phyloP scores from a whole-genome alignment of 2,797 vertebrate genomes.

The Ataeniobius toweri region DNA sequence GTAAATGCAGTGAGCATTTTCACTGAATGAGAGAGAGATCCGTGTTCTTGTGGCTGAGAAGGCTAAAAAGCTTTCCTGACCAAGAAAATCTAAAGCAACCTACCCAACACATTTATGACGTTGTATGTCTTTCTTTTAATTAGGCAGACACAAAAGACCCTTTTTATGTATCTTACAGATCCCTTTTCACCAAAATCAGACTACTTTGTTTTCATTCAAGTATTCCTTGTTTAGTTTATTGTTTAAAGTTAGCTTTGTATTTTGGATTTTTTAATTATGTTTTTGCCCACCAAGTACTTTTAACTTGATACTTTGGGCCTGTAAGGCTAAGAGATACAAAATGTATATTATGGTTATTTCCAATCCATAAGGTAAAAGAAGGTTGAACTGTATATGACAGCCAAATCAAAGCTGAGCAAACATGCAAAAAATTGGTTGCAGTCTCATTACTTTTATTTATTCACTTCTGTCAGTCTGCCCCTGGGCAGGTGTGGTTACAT shows the following conservation, averaged over 20 bases:
- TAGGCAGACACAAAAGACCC: neutral
- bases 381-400: too few species aligned
- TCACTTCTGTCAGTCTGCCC: too few species aligned
- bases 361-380: neutral
- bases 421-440: neutral
- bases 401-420: neutral
- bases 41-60: neutral
- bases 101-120: neutral
- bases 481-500: too few species aligned
- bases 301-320: neutral
- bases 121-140: neutral
- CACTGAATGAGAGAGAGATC: neutral
- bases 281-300: neutral
- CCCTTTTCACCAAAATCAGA: neutral
- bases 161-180: neutral
- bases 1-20: neutral
- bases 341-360: neutral
- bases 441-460: neutral
- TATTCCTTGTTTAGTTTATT: neutral
- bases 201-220: neutral
- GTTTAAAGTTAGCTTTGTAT: neutral
- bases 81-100: neutral
- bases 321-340: neutral
- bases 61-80: neutral
- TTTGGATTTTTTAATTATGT: neutral